Evolutionary conservation across 1,140 invertebrate species (phyloP), one percentile per base, ranked within the genome.

Genomic region (Battus philenor): DNA sequence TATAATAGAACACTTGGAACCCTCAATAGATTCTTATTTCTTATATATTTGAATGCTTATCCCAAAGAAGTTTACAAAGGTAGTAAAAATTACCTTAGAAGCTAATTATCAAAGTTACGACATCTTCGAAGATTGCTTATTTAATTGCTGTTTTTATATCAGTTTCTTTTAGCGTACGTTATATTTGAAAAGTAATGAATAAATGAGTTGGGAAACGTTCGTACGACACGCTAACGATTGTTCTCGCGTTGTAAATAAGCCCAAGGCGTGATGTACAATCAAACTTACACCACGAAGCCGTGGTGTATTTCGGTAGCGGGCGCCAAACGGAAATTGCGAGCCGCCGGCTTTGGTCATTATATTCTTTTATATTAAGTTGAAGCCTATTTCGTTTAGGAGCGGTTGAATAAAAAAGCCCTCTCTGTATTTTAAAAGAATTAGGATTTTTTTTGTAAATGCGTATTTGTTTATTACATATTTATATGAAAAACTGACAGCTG

Each of bases 231-330:
- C 50, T 59, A 64, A 59, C 52, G 60, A 57, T 44, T 61, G 54
- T 61, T 66, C 62, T n/a, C n/a, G n/a, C n/a, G n/a, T n/a, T n/a
- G n/a, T 67, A 68, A 73, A 68, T 61, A 73, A 62, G 61, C 32
- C 36, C 30, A 41, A 49, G 24, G 36, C 44, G 22, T 66, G 60
- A 65, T 62, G 51, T 61, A 74, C 58, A 68, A 66, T 66, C 58
- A 61, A 74, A 74, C 59, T 70, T 68, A 43, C 63, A 54, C 44
- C 49, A 52, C 50, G 61, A 36, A 45, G 65, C 59, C 54, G 45
- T 52, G 12, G 41, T 44, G 54, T 57, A 63, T 62, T 74, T 69
- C 62, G 59, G 67, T 50, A 61, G 67, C 59, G 29, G 50, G 51
- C 44, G 41, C 12, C 29, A 29, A 61, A 48, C 55, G 72, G 72